phyloP scores from a whole-genome alignment of 2,888 invertebrate genomes.

The Trisateles emortualis region DNA sequence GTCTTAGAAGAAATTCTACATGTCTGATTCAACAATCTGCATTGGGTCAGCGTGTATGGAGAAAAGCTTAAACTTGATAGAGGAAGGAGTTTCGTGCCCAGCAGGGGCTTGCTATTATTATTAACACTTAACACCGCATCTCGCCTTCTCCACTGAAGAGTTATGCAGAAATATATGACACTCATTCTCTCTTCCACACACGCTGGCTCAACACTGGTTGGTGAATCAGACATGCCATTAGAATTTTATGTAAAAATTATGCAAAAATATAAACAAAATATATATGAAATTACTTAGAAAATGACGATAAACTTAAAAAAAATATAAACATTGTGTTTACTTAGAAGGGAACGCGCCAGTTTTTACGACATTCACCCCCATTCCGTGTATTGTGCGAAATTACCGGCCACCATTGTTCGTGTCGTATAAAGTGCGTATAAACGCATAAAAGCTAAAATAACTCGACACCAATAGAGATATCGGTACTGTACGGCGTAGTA shows the following conservation, averaged over 20 bases:
- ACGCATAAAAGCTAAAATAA: conserved; percentile 52
- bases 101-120: too few relatives aligned
- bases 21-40: too few relatives aligned
- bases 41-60: too few relatives aligned
- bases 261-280: conserved; percentile 8
- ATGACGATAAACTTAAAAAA: conserved; percentile 46
- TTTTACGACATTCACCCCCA: conserved; percentile 44
- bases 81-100: too few relatives aligned
- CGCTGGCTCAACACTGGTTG: too few relatives aligned
- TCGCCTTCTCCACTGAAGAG: too few relatives aligned
- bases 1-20: too few relatives aligned
- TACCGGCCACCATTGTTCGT: conserved; percentile 49
- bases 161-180: too few relatives aligned
- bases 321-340: conserved; percentile 46
- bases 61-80: too few relatives aligned
- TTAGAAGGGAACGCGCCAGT: conserved; percentile 41
- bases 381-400: conserved; percentile 40
- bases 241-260: not conserved
- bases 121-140: too few relatives aligned
- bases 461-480: conserved; percentile 44
- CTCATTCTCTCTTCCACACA: too few relatives aligned
- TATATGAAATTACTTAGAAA: conserved; percentile 16
- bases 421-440: conserved; percentile 49
- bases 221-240: too few relatives aligned
- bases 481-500: conserved; percentile 43